Conservation (phyloP, 2,888 invertebrate species). For the Philereme vetulata region DNA sequence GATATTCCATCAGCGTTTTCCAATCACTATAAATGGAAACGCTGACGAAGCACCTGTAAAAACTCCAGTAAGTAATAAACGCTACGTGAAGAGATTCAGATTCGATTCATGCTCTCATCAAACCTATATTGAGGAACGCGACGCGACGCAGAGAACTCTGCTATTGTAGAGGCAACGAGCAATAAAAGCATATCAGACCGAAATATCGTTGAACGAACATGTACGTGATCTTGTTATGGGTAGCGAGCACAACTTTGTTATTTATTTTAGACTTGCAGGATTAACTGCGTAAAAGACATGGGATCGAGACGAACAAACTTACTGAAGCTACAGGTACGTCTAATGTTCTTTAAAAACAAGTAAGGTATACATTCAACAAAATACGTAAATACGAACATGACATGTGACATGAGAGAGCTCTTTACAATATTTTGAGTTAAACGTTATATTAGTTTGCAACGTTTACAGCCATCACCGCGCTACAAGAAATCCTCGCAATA, state of each 20-base stretch:
- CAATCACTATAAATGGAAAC: neutral
- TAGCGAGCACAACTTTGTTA: slow-evolving; percentile 39
- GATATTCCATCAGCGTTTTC: neutral
- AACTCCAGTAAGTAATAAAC: slow-evolving; percentile 15
- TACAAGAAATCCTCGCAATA: neutral
- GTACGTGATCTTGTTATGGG: slow-evolving; percentile 61
- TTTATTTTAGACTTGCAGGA: slow-evolving; percentile 39
- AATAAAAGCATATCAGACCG: slow-evolving; percentile 54
- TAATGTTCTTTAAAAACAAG: neutral
- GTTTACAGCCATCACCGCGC: neutral
- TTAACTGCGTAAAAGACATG: slow-evolving; percentile 14
- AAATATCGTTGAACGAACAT: slow-evolving; percentile 47
- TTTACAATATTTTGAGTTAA: slow-evolving; percentile 2
- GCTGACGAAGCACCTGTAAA: neutral
- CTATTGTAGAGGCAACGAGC: slow-evolving; percentile 47
- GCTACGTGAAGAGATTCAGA: slow-evolving; percentile 20
- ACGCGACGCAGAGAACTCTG: slow-evolving; percentile 30
- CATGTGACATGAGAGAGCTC: slow-evolving; percentile 13
- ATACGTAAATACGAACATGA: neutral
- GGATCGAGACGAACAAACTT: neutral
- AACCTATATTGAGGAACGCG: slow-evolving; percentile 31
- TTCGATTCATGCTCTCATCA: slow-evolving; percentile 39
- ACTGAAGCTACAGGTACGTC: neutral
- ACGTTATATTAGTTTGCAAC: slow-evolving; percentile 1
- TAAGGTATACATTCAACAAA: neutral